phyloP scores from a whole-genome alignment of 2,888 invertebrate species.

The Leucophenga montana region DNA sequence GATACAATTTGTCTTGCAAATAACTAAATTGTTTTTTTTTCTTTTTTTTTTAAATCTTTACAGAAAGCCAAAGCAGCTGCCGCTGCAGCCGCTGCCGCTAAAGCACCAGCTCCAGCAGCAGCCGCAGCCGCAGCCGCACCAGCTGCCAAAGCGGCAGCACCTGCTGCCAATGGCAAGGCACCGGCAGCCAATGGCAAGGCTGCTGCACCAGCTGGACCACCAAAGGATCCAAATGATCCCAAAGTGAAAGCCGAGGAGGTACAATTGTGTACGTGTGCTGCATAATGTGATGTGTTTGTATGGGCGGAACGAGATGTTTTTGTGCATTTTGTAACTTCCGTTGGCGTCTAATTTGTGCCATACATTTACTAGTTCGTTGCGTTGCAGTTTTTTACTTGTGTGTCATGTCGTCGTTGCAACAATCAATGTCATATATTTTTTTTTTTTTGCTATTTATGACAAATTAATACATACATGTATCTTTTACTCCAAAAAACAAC shows the following conservation, averaged over 20 bases:
- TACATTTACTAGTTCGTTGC: not conserved
- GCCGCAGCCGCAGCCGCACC: slow-evolving; percentile 46
- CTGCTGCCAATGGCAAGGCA: slow-evolving; percentile 47
- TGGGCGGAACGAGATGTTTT: too few relatives aligned
- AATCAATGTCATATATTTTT: not conserved
- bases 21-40: too few relatives aligned
- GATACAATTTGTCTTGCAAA: too few relatives aligned
- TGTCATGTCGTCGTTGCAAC: slow-evolving; percentile 2
- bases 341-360: too few relatives aligned
- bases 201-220: slow-evolving; percentile 62
- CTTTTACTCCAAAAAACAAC: not conserved
- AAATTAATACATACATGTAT: not conserved
- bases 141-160: slow-evolving; percentile 45
- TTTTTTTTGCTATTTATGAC: not conserved
- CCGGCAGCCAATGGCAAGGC: slow-evolving; percentile 51
- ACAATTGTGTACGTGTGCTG: slow-evolving; percentile 63
- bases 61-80: slow-evolving; percentile 58
- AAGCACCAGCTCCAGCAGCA: slow-evolving; percentile 45
- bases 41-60: slow-evolving; percentile 28
- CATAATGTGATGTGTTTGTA: slow-evolving; percentile 29
- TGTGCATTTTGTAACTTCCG: not conserved
- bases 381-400: slow-evolving; percentile 22
- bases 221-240: slow-evolving; percentile 69
- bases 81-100: slow-evolving; percentile 50
- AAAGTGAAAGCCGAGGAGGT: slow-evolving; percentile 70